phyloP scores from a whole-genome alignment of 2,888 invertebrate species.

The Crocallis elinguaria region DNA sequence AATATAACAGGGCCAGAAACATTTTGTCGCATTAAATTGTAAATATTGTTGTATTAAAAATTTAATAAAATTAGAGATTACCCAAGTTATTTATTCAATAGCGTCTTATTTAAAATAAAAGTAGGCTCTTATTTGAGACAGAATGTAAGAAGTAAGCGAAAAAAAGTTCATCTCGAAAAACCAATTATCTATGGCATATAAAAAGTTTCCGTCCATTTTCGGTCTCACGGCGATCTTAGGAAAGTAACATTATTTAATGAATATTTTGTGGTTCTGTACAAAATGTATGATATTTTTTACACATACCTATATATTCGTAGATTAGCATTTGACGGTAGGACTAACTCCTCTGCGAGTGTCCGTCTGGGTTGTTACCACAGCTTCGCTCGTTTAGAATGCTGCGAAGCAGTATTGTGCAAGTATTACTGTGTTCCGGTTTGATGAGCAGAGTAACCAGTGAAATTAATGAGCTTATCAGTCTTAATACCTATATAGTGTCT shows the following conservation, averaged over 20 bases:
- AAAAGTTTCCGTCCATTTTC: slow-evolving; percentile 25
- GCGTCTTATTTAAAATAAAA: not conserved
- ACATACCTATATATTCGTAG: not conserved
- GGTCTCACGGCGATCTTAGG: slow-evolving; percentile 32
- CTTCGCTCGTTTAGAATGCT: not conserved
- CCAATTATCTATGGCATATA: slow-evolving; percentile 43
- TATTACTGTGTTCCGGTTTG: too few relatives aligned
- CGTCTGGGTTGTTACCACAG: too few relatives aligned
- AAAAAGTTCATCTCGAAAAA: slow-evolving; percentile 35
- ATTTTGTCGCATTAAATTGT: too few relatives aligned
- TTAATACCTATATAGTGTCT: too few relatives aligned
- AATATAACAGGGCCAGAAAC: too few relatives aligned
- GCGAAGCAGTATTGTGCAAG: too few relatives aligned
- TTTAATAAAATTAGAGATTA: too few relatives aligned
- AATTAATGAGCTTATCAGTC: too few relatives aligned
- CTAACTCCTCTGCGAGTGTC: too few relatives aligned
- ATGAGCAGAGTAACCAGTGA: too few relatives aligned
- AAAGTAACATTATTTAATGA: slow-evolving; percentile 8
- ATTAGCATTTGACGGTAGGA: too few relatives aligned
- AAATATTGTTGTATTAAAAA: too few relatives aligned
- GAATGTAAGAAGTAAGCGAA: slow-evolving; percentile 28
- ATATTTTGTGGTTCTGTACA: slow-evolving; percentile 24
- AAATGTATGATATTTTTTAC: not conserved
- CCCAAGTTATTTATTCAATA: not conserved
- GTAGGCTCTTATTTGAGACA: slow-evolving; percentile 11